Base-by-base conservation (phyloP, 92 coral and sea anemone genomes). In the Porites divaricata region DNA sequence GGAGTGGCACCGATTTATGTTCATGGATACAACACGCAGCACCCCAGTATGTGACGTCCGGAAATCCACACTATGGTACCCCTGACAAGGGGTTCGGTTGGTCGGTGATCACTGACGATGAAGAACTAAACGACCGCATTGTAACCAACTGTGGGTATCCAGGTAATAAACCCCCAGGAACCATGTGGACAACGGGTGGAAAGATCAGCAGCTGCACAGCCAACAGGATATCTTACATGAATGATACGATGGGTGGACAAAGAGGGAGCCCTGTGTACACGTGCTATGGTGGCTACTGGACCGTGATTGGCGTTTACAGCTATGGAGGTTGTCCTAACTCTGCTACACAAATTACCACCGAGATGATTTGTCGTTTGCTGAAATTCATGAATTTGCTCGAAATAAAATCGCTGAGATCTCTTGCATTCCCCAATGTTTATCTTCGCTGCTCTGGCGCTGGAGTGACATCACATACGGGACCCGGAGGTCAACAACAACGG, bases 221-320 rank as follows among this genome's bases (percentile, higher is more conserved):
- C 51, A 68, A 70, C 51, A 48, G 74, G 86, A 70, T 86, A 13
- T 70, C 9, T 35, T 86, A 86, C 86, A 80, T 80, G 86, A 80
- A 86, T 65, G 90, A 80, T 68, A 80, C 90, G 67, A 8, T 4
- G 19, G 45, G 59, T 14, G 90, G 28, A n/a, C 81, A 86, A 73
- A 86, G 90, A 72, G 90, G 90, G 16, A 79, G 86, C 82, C 90
- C 90, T 15, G 90, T 86, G 2, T 86, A 80, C 90, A 72, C 86
- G 10, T 86, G 90, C 80, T 49, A 80, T 77, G 86, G 76, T 80
- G 86, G 86, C 2, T 87, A 80, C 22, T 87, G 90, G 90, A 80
- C 88, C 26, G 90, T 87, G 19, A 22, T 87, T 9, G 90, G 41
- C 2, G 84, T 87, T 53, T 87, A 87, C 75, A 63, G 81, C 73